Evolutionary conservation across 2,113 vertebrate species (phyloP).

Genomic region (Acanthisitta chloris): DNA sequence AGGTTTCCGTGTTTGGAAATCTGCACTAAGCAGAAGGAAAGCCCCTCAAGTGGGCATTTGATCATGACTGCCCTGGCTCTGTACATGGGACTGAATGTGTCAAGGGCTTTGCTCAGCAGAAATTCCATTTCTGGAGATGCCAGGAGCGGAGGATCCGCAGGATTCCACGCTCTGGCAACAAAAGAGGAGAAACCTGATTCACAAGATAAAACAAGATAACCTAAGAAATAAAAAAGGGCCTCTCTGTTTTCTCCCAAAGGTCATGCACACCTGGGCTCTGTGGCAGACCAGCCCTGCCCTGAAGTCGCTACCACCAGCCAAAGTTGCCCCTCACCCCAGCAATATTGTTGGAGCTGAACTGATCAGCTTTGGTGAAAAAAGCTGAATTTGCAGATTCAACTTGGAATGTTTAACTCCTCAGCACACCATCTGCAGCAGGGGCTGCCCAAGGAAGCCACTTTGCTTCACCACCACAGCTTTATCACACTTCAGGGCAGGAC

Average conservation of each 20-base stretch:
- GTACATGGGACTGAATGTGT: not conserved
- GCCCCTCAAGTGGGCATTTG: not conserved
- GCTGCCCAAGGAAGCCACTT: not conserved
- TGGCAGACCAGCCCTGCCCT: not conserved
- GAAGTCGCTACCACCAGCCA: not conserved
- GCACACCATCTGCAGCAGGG: not conserved
- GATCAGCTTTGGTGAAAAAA: not conserved
- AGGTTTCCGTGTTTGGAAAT: not conserved
- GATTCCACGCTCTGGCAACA: not conserved
- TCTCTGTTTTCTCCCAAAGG: not conserved
- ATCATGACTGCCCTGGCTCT: not conserved
- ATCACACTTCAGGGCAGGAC: accelerated
- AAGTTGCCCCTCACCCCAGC: not conserved
- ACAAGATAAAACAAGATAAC: not conserved
- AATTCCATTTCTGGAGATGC: not conserved
- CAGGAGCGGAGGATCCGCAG: not conserved
- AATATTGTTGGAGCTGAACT: not conserved
- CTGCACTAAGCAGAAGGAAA: not conserved
- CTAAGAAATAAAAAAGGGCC: not conserved
- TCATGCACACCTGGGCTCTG: not conserved
- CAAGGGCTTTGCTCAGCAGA: not conserved
- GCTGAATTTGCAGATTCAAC: accelerated
- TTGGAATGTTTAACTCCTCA: not conserved
- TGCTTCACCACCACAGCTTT: not conserved
- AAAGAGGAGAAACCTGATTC: slow-evolving; percentile 8